Evolutionary conservation across 64 coral and sea anemone genomes (phyloP), one percentile per base, ranked within the genome.

Genomic region (Dendronephthya gigantea): DNA sequence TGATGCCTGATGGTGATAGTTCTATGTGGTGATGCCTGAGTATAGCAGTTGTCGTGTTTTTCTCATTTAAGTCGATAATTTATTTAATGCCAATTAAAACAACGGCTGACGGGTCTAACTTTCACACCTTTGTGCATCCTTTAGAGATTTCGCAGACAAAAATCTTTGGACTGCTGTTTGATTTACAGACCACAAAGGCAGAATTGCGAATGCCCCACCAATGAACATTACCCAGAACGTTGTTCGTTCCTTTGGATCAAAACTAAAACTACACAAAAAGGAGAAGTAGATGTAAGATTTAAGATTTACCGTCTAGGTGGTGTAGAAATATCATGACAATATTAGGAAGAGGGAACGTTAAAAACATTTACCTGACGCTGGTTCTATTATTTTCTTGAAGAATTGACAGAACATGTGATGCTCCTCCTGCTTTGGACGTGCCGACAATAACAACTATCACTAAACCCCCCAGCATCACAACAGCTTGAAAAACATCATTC

Each of bases 401-500:
- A 37, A 79, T 12, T 0, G 72, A 79, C 9, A 79, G 0, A 19
- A 79, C 72, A 16, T 33, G 72, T 39, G 72, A 30, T 79, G 72
- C 32, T 2, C 95, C 95, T 22, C 95, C 95, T 85, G 93, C 95
- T 87, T 92, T 92, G 15, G 68, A 27, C 23, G 84, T 93, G 8
- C 95, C 95, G 35, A 98, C 87, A 48, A 87, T 88, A 47, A 98
- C 90, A 29, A 98, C 69, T 29, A 92, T 89, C 32, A 98, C 35
- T 0, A 98, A 39, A 25, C 95, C 95, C 40, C 83, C 92, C 16
- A 98, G 32, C 95, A 98, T 98, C 23, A 98, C 85, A n/a, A 93
- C 40, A 48, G 87, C 92, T 88, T 98, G 95, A 69, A 98, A 90
- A 0, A 98, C 95, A 88, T 98, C 95, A 91, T 98, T 98, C 95